Evolutionary conservation across 2,797 vertebrate genomes (phyloP), one percentile per base, ranked within the genome.

Genomic region (Eupleurogrammus muticus): DNA sequence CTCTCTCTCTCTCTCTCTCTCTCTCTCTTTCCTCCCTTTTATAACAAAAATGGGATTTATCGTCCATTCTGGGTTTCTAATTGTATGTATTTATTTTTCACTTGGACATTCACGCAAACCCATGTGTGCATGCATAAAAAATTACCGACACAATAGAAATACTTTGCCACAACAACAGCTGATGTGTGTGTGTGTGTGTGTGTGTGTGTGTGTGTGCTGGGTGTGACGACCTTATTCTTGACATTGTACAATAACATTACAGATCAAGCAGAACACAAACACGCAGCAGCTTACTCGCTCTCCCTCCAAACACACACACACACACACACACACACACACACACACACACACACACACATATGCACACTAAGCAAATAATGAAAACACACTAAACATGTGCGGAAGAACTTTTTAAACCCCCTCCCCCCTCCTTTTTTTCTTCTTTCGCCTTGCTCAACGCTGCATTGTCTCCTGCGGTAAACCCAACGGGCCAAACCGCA

Each of bases 181-280:
- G 66, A 75, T 65, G 55, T 60, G 70, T 66, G 58, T 28, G 70
- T 66, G 58, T 28, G 63, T 46, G 46, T n/a, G n/a, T n/a, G n/a
- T n/a, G n/a, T 65, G 55, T 60, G 70, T 66, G 58, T 28, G 70
- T 66, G 58, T 28, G 63, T 46, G 46, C 28, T 72, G 82, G 85
- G 82, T 70, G 84, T 84, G 82, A 72, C 70, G 44, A 76, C 82
- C 75, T 89, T 83, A 87, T 90, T 89, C 53, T 70, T 57, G 44
- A 54, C 66, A 73, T 60, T 79, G 65, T 75, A 73, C 58, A 65
- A 44, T 35, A 58, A 60, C 16, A 3, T 60, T 82, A 32, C 48
- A 63, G 59, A 78, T 66, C 55, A 75, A 78, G 64, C 77, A 59
- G 28, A 70, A 14, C 47, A 47, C 65, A 46, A 54, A 85, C 78